Base-by-base conservation (phyloP, 2,888 invertebrate genomes). In the Hymenopus coronatus region DNA sequence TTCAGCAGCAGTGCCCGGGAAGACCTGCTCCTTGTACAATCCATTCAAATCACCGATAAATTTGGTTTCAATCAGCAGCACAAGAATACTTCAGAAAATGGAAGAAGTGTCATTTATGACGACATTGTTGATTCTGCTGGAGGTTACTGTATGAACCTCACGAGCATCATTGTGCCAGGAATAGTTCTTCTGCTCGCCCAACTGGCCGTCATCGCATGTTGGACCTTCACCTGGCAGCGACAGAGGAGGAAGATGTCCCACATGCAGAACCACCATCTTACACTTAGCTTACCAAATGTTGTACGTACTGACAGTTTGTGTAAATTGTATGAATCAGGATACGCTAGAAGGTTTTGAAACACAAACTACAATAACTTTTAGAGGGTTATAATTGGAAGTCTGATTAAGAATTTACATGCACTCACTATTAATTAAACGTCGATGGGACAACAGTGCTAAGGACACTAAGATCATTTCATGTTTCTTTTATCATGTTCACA, bases 31-130 rank as follows among this genome's bases (percentile, higher is more conserved):
- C 95, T 98, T 90, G 98, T 98, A 70, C 97, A 98, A 93, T 97
- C 97, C 89, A 98, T 98, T 92, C 97, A 97, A 93, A 98, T 98
- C 92, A 97, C 97, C 81, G 98, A 98, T 94, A 97, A 98, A 93
- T 98, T 98, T 93, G 97, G 97, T 82, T 97, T 97, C 93, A 96
- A 97, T 92, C 95, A 95, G 92, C 95, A 95, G 91, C 95, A 95
- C 90, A 87, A 87, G 28, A 95, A 95, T 92, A 92, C 90, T 88
- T 84, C 87, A 91, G 92, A 89, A 92, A 92, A 89, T 90, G 90
- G 91, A 28, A 92, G 91, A 87, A 91, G 91, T 90, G 95, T 95
- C 91, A 96, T 95, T 92, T 70, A 70, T 70, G 25, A 70, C 2
- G 54, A 70, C 20, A 8, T 70, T 25, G 2, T 70, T 88, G 91